Evolutionary conservation across 2,113 vertebrate genomes (phyloP), one percentile per base, ranked within the genome.

Genomic region (Hyperopisus bebe): DNA sequence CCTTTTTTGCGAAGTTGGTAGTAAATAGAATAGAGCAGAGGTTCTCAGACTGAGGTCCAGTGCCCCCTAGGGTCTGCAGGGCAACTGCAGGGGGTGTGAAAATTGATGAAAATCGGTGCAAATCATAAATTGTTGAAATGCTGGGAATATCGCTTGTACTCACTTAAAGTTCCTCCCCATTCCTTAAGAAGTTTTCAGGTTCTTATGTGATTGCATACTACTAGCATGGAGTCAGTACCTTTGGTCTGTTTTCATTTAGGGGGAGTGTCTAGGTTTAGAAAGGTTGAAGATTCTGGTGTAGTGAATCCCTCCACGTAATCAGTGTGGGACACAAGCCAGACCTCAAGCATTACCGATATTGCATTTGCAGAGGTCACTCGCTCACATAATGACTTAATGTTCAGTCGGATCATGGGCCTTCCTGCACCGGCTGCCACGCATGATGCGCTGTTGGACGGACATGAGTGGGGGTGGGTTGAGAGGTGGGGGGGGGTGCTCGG

Each of bases 341-440:
- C 89, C 91, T 89, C 0, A 82, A 90, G 93, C 0, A 0, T 89
- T 88, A 92, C 94, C 92, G 88, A 85, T 89, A 51, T 94, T 91
- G 91, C 91, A 47, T 92, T 91, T 90, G 90, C 89, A 0, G 1
- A 92, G 94, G 94, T 94, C 91, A 90, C 89, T 96, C 92, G 92
- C 95, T 95, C 92, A 90, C 91, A 50, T 94, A 1, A 24, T 90
- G 90, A 92, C 91, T 92, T 92, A 92, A 90, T 94, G 92, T 92
- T 94, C 95, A 95, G 96, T 96, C 95, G 91, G 94, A 94, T 95
- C 91, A 77, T 91, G 39, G 92, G 92, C 91, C 93, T 89, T 91
- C 88, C 82, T 86, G 27, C 87, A 93, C 93, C 89, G 91, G 83
- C 92, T 90, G 90, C 89, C 46, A 89, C 92, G 39, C 46, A 48